These are phyloP conservation scores for Sternotherus odoratus DNA, from an alignment of 2,797 vertebrate genomes.

Conservation along the genomic window DNA sequence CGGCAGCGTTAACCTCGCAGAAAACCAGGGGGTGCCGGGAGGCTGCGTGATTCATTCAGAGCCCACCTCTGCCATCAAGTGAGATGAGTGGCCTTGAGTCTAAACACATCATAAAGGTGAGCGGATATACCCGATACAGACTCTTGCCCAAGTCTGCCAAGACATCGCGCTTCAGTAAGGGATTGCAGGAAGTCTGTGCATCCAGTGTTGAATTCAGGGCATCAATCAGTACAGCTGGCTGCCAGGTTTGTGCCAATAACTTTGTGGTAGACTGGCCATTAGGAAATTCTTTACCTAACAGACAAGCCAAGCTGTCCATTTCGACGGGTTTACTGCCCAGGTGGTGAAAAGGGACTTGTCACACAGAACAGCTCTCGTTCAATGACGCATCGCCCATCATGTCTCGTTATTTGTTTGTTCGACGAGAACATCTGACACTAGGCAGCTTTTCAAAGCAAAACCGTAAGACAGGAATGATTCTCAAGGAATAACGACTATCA, in stretches of 20 bases:
- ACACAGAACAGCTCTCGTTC: not conserved
- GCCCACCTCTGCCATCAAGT: not conserved
- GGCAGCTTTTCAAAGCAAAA: rapidly evolving
- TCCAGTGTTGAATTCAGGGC: not conserved
- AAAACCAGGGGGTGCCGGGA: not conserved
- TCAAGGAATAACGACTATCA: not conserved
- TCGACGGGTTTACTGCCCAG: constrained; percentile 57
- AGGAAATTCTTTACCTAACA: constrained; percentile 65
- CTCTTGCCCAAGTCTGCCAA: not conserved
- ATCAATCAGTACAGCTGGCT: constrained; percentile 53
- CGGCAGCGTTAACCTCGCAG: not conserved
- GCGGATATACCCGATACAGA: not conserved
- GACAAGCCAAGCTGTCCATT: constrained; percentile 39
- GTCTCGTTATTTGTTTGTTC: rapidly evolving
- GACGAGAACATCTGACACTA: rapidly evolving
- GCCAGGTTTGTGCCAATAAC: constrained; percentile 63
- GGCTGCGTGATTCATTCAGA: rapidly evolving
- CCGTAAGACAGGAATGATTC: not conserved
- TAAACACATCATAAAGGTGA: not conserved
- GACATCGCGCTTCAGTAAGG: not conserved
- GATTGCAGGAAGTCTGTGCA: not conserved
- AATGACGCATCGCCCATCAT: not conserved
- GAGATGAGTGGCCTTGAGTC: not conserved
- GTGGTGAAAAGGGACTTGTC: not conserved
- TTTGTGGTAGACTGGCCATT: constrained; percentile 59